Evolutionary conservation across 2,797 vertebrate species (phyloP).

Genomic region (Clarias platycephalus): DNA sequence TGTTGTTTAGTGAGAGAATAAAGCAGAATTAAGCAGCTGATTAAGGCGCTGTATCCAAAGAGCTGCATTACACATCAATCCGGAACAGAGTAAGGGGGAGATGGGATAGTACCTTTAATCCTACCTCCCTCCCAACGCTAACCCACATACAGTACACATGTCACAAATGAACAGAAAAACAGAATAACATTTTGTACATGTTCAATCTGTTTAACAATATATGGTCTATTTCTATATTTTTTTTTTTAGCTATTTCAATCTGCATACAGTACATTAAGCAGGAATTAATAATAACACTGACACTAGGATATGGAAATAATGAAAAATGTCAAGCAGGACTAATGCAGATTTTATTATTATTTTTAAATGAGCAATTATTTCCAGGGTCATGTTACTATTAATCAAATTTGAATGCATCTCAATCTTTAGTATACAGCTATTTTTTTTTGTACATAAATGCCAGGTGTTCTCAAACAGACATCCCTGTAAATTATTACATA

Average conservation of each 20-base stretch:
- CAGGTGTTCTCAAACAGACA: not conserved
- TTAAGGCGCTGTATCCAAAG: slow-evolving; percentile 74
- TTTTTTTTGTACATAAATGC: not conserved
- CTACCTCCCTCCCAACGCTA: slow-evolving; percentile 26
- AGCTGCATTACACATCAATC: slow-evolving; percentile 83
- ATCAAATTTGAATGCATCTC: not conserved
- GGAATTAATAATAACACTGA: not conserved
- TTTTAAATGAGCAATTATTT: not conserved
- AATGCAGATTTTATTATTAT: not conserved
- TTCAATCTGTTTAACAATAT: not conserved
- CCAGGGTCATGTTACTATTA: not conserved
- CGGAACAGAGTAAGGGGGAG: slow-evolving; percentile 69
- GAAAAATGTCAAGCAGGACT: not conserved
- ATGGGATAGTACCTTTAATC: slow-evolving; percentile 73
- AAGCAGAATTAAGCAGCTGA: slow-evolving; percentile 74
- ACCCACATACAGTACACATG: slow-evolving; percentile 18
- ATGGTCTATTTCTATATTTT: too few species aligned
- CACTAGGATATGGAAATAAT: not conserved
- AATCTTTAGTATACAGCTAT: not conserved
- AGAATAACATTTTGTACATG: not conserved
- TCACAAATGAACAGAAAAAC: not conserved
- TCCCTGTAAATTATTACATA: not conserved
- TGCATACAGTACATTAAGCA: not conserved
- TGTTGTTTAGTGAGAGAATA: slow-evolving; percentile 65
- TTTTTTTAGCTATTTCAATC: too few species aligned